Evolutionary conservation across 2,113 vertebrate genomes (phyloP).

Genomic region (Gymnogyps californianus): DNA sequence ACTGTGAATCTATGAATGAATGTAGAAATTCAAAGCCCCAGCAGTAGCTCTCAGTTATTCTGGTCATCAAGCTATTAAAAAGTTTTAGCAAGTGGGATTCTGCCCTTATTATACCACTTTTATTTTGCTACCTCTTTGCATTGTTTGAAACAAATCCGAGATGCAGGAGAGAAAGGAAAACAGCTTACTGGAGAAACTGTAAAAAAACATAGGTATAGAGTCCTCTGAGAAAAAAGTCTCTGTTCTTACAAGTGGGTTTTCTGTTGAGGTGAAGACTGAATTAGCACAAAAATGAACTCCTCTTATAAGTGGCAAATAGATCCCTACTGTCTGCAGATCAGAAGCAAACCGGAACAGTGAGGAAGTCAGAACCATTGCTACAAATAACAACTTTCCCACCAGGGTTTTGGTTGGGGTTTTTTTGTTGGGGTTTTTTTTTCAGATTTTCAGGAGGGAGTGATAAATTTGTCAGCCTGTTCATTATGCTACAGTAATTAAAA

Average conservation of each 20-base stretch:
- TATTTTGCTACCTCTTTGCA: neutral
- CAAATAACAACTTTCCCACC: neutral
- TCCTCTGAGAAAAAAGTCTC: neutral
- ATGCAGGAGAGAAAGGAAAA: neutral
- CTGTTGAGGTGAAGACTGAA: neutral
- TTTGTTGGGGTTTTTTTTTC: neutral
- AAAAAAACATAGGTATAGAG: neutral
- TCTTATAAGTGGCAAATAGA: neutral
- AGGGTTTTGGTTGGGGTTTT: neutral
- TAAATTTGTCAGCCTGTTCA: neutral
- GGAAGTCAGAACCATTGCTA: neutral
- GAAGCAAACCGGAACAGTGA: neutral
- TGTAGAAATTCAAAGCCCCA: neutral
- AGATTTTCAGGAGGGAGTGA: neutral
- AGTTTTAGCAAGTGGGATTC: neutral
- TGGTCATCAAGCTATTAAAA: neutral
- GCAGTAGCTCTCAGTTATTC: neutral
- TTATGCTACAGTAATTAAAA: neutral
- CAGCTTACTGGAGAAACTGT: neutral
- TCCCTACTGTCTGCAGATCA: neutral
- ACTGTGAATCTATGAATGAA: conserved; percentile 17
- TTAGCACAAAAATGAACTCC: neutral
- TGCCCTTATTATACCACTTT: neutral
- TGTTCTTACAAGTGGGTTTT: neutral
- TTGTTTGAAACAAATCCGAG: neutral